These are phyloP conservation scores for Haemorhous mexicanus DNA, from an alignment of 2,113 vertebrate genomes.

Conservation along the genomic window DNA sequence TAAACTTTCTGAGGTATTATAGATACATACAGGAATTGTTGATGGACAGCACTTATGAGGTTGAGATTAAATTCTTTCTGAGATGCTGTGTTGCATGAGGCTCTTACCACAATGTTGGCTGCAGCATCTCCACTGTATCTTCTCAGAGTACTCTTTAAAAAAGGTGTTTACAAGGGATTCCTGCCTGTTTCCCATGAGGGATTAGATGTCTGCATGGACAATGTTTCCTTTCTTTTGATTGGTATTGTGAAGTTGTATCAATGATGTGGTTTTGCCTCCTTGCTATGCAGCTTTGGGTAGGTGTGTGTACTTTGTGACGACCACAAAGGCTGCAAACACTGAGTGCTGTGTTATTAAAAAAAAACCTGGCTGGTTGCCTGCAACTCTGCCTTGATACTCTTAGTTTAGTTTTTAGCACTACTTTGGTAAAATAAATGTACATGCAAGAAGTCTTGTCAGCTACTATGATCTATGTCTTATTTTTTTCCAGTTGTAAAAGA, in stretches of 20 bases:
- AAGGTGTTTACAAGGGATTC: not conserved
- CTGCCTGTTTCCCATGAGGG: not conserved
- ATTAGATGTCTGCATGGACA: not conserved
- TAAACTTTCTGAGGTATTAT: constrained; percentile 38
- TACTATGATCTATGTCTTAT: not conserved
- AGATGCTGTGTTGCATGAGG: not conserved
- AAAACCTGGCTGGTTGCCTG: not conserved
- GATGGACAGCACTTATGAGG: not conserved
- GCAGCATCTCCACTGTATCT: not conserved
- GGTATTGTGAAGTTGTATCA: not conserved
- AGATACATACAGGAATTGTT: not conserved
- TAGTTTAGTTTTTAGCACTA: not conserved
- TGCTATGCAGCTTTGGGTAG: not conserved
- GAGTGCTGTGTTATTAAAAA: not conserved
- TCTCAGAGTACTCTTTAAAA: not conserved
- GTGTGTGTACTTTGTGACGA: not conserved
- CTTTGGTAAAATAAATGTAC: not conserved
- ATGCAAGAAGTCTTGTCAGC: not conserved
- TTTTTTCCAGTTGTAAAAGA: not conserved
- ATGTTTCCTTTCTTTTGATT: not conserved
- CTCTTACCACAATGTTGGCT: not conserved
- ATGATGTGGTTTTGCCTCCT: not conserved
- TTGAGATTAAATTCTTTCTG: not conserved
- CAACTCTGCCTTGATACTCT: not conserved
- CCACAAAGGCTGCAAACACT: not conserved